Percentiles rank a stretch among this genome's conserved stretches.
phyloP scores from a whole-genome alignment of 2,113 vertebrate genomes.

The Thymallus thymallus region DNA sequence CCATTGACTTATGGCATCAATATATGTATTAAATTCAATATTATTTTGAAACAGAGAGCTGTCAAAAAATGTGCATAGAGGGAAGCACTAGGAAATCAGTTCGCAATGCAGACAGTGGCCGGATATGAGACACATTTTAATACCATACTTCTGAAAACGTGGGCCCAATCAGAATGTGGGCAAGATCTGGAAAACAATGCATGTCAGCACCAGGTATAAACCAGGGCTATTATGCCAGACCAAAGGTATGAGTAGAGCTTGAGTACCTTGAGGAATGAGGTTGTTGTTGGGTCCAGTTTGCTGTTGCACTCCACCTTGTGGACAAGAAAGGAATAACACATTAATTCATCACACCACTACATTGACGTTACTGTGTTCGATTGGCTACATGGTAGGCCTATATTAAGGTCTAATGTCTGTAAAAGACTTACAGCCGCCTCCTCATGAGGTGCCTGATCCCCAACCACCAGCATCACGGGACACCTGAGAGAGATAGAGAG shows the following conservation, averaged over 20 bases:
- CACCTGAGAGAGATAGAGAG: constrained; percentile 70
- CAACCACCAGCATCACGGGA: constrained; percentile 91
- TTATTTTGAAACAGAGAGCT: too few species aligned
- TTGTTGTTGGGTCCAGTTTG: constrained; percentile 83
- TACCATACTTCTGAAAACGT: too few species aligned
- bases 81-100: too few species aligned
- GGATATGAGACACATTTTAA: too few species aligned
- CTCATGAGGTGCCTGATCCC: constrained; percentile 89
- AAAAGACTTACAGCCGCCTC: constrained; percentile 83
- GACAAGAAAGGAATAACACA: constrained; percentile 29
- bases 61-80: too few species aligned
- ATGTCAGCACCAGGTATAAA: too few species aligned
- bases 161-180: too few species aligned
- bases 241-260: constrained; percentile 9
- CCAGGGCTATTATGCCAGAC: too few species aligned
- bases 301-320: constrained; percentile 85
- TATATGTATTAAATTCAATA: too few species aligned
- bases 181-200: too few species aligned
- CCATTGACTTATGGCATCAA: too few species aligned
- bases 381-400: neutral
- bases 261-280: constrained; percentile 82
- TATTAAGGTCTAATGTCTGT: neutral
- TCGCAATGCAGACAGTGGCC: too few species aligned
- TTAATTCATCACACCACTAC: neutral
- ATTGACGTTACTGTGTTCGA: neutral